These are phyloP conservation scores for Dioctria rufipes DNA, from an alignment of 2,888 invertebrate genomes.

Conservation along the genomic window DNA sequence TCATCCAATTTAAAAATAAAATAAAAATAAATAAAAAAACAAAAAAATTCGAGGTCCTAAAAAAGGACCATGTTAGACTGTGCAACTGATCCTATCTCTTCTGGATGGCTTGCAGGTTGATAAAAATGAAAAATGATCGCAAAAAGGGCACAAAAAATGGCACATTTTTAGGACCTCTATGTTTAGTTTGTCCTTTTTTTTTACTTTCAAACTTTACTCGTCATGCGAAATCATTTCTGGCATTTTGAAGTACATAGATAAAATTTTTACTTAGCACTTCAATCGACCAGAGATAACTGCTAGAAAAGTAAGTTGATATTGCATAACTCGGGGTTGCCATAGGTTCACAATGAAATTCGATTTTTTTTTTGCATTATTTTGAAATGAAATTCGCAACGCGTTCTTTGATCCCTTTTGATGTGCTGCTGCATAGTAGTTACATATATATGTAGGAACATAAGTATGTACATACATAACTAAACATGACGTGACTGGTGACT, in stretches of 20 bases:
- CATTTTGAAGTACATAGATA: too few species aligned
- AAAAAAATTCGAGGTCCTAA: constrained; percentile 12
- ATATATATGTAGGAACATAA: too few species aligned
- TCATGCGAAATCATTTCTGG: background rate
- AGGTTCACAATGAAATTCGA: too few species aligned
- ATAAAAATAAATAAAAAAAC: too few species aligned
- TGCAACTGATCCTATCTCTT: constrained; percentile 18
- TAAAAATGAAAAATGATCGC: constrained; percentile 53
- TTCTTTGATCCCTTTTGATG: background rate
- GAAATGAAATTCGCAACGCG: background rate
- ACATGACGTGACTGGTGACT: constrained; percentile 24
- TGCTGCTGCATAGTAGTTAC: too few species aligned
- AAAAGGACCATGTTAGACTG: constrained; percentile 37
- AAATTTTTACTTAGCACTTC: too few species aligned
- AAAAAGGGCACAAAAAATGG: constrained; percentile 24
- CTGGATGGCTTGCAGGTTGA: constrained; percentile 23
- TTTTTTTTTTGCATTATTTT: too few species aligned
- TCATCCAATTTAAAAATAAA: constrained; percentile 32
- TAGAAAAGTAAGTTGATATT: too few species aligned
- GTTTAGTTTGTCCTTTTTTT: constrained; percentile 1
- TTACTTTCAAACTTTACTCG: background rate
- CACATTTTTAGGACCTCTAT: constrained; percentile 13
- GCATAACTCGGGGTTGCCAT: too few species aligned
- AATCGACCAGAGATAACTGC: too few species aligned
- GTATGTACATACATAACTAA: background rate